Conservation (phyloP, 2,113 vertebrate genomes). For the Ahaetulla prasina region DNA sequence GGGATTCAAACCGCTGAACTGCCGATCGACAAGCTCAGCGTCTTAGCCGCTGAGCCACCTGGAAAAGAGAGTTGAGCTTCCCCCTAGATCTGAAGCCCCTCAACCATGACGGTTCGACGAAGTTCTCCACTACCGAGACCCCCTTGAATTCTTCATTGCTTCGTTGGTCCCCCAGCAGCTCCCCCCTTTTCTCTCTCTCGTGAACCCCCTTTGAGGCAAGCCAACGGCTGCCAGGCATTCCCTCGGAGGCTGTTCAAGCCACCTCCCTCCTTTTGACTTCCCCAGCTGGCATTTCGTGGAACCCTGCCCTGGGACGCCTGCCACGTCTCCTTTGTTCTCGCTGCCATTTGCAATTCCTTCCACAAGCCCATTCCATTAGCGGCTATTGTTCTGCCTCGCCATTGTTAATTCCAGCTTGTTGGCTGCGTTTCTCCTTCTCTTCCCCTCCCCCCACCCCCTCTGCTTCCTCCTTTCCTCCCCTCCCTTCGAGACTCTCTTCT, state of each 20-base stretch:
- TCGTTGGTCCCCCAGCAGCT: constrained; percentile 35
- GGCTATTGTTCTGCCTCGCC: constrained; percentile 65
- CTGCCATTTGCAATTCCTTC: constrained; percentile 67
- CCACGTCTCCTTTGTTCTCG: constrained; percentile 66
- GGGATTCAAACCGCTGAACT: too few species aligned
- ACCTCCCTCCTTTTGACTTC: constrained; percentile 38
- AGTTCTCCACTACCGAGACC: background rate
- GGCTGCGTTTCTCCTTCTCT: constrained; percentile 52
- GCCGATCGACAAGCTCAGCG: too few species aligned
- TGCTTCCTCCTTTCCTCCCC: background rate
- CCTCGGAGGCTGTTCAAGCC: constrained; percentile 58
- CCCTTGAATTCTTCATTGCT: constrained; percentile 10
- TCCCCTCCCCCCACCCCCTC: background rate
- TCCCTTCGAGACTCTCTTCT: constrained; percentile 48
- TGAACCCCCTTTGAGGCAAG: constrained; percentile 20
- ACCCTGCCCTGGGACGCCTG: constrained; percentile 67
- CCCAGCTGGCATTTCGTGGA: constrained; percentile 73
- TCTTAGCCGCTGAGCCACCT: too few species aligned
- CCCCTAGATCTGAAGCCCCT: background rate
- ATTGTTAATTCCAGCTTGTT: constrained; percentile 60
- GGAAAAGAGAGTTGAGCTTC: too few species aligned
- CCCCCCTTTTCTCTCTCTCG: constrained; percentile 27
- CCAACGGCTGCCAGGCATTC: constrained; percentile 52
- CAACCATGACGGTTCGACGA: background rate
- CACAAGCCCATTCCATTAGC: constrained; percentile 65